Conservation (phyloP, 1,140 invertebrate genomes). For the Luehdorfia chinensis region DNA sequence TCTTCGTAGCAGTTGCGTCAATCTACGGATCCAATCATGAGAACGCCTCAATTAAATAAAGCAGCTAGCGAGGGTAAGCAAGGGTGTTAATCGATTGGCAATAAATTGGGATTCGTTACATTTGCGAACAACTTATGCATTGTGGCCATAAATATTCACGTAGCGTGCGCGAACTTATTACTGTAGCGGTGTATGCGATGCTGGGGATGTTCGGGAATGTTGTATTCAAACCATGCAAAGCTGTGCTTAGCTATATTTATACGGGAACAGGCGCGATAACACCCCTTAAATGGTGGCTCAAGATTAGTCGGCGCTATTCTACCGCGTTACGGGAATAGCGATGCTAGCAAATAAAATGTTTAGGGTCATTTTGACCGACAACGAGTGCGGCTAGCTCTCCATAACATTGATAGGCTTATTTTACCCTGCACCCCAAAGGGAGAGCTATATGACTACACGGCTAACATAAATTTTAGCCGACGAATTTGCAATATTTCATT, state of each 20-base stretch:
- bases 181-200: slow-evolving; percentile 2
- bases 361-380: slow-evolving; percentile 67
- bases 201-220: slow-evolving; percentile 2
- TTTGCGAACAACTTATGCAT: slow-evolving; percentile 26
- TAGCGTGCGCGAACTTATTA: slow-evolving; percentile 3
- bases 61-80: slow-evolving; percentile 36
- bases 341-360: slow-evolving; percentile 71
- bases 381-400: slow-evolving; percentile 56
- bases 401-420: slow-evolving; percentile 71
- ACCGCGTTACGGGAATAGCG: slow-evolving; percentile 53
- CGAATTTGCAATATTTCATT: slow-evolving; percentile 77
- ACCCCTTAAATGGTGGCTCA: slow-evolving; percentile 58
- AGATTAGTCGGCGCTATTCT: slow-evolving; percentile 62
- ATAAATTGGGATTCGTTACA: slow-evolving; percentile 48
- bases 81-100: slow-evolving; percentile 54
- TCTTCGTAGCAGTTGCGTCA: slow-evolving; percentile 22
- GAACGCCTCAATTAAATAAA: slow-evolving; percentile 59
- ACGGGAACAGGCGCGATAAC: slow-evolving; percentile 50
- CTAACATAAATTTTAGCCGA: slow-evolving; percentile 74
- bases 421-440: slow-evolving; percentile 55
- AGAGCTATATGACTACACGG: slow-evolving; percentile 55
- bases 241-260: slow-evolving; percentile 46
- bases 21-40: slow-evolving; percentile 52
- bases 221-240: slow-evolving; percentile 26
- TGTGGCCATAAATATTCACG: slow-evolving; percentile 12